These are phyloP conservation scores for Tetranychus cinnabarinus DNA, from an alignment of 1,140 invertebrate species.

Conservation along the genomic window DNA sequence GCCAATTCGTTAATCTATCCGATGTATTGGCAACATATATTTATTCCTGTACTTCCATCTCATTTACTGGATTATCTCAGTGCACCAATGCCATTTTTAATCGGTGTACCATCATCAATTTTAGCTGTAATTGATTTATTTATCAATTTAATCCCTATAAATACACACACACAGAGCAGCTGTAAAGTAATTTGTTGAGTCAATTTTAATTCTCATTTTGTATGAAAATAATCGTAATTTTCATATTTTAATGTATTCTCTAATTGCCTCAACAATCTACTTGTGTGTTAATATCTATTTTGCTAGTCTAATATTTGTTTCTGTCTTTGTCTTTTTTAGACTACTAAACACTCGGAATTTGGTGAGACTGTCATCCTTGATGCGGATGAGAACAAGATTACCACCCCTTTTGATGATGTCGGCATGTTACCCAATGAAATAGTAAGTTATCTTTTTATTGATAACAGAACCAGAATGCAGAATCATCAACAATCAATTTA, in stretches of 20 bases:
- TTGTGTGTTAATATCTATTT: no score
- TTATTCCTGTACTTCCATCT: constrained; percentile 71
- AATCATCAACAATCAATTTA: no score
- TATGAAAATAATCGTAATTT: neutral
- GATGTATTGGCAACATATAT: constrained; percentile 95
- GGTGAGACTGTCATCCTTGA: constrained; percentile 76
- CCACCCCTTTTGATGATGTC: constrained; percentile 65
- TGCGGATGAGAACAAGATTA: constrained; percentile 60
- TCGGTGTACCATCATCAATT: constrained; percentile 61
- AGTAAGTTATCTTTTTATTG: constrained; percentile 14
- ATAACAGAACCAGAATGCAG: constrained; percentile 14
- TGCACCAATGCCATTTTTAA: constrained; percentile 83
- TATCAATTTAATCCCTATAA: neutral
- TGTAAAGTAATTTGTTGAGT: neutral
- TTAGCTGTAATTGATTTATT: constrained; percentile 35
- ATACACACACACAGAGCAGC: neutral
- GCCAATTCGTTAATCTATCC: constrained; percentile 79
- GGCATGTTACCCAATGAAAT: constrained; percentile 52
- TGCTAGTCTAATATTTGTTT: neutral
- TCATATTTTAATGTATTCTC: neutral
- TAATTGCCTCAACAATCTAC: neutral
- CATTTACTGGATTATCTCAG: constrained; percentile 63
- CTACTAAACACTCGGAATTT: constrained; percentile 42
- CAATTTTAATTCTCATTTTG: neutral
- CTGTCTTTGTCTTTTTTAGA: constrained; percentile 22